Conservation (phyloP, 1,140 invertebrate species). For the Chrysomallon squamiferum region DNA sequence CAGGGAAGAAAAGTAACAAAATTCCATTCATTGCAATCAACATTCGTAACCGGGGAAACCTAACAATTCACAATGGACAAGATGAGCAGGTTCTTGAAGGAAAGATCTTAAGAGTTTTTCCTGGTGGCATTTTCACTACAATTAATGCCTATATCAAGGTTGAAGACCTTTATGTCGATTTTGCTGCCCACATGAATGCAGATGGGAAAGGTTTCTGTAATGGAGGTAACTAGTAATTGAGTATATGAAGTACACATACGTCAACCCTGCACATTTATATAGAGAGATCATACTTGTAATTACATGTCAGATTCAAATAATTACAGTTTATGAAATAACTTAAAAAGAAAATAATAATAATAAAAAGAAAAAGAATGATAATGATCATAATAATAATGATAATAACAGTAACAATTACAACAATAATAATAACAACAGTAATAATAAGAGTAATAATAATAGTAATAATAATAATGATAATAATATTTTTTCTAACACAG, state of each 20-base stretch:
- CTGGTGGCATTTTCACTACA: conserved; percentile 30
- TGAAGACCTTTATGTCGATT: conserved; percentile 36
- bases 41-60: conserved; percentile 44
- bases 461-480: not conserved
- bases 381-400: too few species aligned
- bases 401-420: too few species aligned
- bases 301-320: too few species aligned
- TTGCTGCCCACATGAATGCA: conserved; percentile 37
- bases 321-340: too few species aligned
- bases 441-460: too few species aligned
- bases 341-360: too few species aligned
- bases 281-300: too few species aligned
- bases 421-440: too few species aligned
- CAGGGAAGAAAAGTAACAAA: conserved; percentile 32
- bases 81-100: conserved; percentile 30
- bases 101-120: conserved; percentile 27
- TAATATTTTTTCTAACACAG: conserved; percentile 13
- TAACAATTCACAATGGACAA: conserved; percentile 38
- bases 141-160: conserved; percentile 28
- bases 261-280: too few species aligned
- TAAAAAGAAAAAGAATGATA: too few species aligned
- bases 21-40: conserved; percentile 39
- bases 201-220: conserved; percentile 34
- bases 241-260: not conserved
- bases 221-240: conserved; percentile 27